These are phyloP conservation scores for Acromyrmex echinatior DNA, from an alignment of 1,140 invertebrate genomes.

Conservation along the genomic window DNA sequence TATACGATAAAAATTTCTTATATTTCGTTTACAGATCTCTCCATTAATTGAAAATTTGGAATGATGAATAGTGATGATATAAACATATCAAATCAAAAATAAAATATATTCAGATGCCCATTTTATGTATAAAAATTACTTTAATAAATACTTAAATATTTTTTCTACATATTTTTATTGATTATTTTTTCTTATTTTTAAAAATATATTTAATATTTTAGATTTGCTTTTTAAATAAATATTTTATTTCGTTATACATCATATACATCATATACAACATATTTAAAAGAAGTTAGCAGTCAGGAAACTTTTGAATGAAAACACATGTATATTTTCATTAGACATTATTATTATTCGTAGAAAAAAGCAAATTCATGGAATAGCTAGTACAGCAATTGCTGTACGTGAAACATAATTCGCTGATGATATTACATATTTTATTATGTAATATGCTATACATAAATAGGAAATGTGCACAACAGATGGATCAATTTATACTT, in stretches of 20 bases:
- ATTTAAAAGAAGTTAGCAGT: not conserved
- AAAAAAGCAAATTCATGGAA: conserved; percentile 39
- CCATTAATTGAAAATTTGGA: conserved; percentile 76
- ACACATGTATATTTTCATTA: conserved; percentile 25
- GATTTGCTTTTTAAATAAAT: conserved; percentile 9
- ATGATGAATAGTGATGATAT: not conserved
- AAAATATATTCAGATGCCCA: not conserved
- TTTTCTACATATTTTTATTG: not conserved
- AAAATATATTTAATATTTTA: not conserved
- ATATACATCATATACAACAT: not conserved
- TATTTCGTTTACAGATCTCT: conserved; percentile 74
- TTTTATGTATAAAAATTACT: not conserved
- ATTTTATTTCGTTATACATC: too few relatives aligned
- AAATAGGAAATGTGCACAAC: conserved; percentile 53
- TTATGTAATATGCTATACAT: conserved; percentile 13
- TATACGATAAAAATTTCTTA: not conserved
- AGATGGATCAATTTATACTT: not conserved
- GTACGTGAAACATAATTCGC: conserved; percentile 31
- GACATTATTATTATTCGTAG: conserved; percentile 50
- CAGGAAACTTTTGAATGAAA: not conserved
- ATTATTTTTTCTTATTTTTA: not conserved
- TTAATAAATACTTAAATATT: conserved; percentile 25
- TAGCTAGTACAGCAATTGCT: conserved; percentile 28
- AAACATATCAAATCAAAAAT: not conserved
- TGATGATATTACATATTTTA: conserved; percentile 9